phyloP scores from a whole-genome alignment of 2,797 vertebrate species.

The Pantherophis alleghaniensis region DNA sequence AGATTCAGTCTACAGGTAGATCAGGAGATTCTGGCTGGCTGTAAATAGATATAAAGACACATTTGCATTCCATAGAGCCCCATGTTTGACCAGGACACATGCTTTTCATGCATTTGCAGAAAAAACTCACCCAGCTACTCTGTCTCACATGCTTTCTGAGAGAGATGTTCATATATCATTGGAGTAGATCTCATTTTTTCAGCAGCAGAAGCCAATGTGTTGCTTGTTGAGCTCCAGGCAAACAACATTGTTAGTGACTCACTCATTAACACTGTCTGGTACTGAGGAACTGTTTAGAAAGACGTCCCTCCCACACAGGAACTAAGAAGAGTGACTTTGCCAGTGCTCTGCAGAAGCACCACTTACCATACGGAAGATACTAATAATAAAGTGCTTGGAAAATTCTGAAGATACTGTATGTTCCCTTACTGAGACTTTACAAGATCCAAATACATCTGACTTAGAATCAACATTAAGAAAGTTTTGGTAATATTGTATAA shows the following conservation, averaged over 20 bases:
- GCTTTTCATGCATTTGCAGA: neutral
- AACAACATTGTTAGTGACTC: slow-evolving; percentile 21
- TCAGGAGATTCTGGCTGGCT: neutral
- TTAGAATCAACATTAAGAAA: neutral
- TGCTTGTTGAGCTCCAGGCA: slow-evolving; percentile 22
- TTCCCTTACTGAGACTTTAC: neutral
- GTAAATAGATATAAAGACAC: neutral
- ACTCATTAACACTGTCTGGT: slow-evolving; percentile 18
- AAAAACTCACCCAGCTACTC: neutral
- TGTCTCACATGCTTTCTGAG: neutral
- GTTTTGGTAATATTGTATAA: neutral
- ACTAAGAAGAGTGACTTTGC: slow-evolving; percentile 1
- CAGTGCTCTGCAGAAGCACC: neutral
- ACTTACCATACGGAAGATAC: neutral
- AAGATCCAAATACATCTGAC: neutral
- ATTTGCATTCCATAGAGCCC: too few species aligned
- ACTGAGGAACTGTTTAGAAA: slow-evolving; percentile 3
- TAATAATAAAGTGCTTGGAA: neutral
- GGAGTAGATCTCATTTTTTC: neutral
- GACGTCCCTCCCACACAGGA: neutral
- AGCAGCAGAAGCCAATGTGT: neutral
- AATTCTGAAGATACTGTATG: neutral
- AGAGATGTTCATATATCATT: neutral
- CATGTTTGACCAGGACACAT: neutral
- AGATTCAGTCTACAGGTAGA: neutral